Base-by-base conservation (phyloP, 2,888 invertebrate species). In the Drosophila paranaensis region DNA sequence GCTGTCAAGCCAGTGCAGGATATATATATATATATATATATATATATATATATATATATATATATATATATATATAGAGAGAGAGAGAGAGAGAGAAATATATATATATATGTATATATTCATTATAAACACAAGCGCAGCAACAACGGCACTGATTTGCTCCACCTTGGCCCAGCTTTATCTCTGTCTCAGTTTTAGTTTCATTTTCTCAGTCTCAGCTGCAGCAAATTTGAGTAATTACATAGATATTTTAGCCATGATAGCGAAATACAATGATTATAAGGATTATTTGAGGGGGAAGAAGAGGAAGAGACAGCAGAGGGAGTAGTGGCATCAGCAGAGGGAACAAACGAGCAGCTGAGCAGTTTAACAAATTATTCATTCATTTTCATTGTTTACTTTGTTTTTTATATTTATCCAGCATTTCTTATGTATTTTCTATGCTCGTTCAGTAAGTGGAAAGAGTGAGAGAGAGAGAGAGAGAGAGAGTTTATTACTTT, bases 361-460 rank as follows among this genome's bases (percentile, higher is more conserved):
- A 40, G 62, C 69, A 74, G 79, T 69, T 79, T 64, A 57, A 64
- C 69, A 74, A 75, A 82, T 82, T 75, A 74, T 81, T 82, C 78
- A 81, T 81, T 77, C 67, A 77, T 77, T 82, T 80, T 72, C 72
- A 82, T 81, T 81, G 80, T 79, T 79, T 64, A 33, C 54, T 48
- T 11, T 14, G 30, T 45, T 48, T 61, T 40, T 25, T 25, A 10
- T 37, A 51, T 39, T 14, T 48, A 64, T 35, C 6, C 16, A 42
- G 48, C 43, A 45, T 57, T 13, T 60, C 35, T 16, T 50, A 62
- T 35, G 27, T 14, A 39, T 39, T 66, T 45, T 46, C 6, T 33
- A 66, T 16, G 16, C 50, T 16, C 30, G 1, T 30, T 30, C 11
- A 2, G 10, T 2, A 10, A 16, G 30, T 30, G 11, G 6, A n/a